These are phyloP conservation scores for Umimayanthus kanabou DNA, from an alignment of 92 coral and sea anemone species.

Conservation along the genomic window DNA sequence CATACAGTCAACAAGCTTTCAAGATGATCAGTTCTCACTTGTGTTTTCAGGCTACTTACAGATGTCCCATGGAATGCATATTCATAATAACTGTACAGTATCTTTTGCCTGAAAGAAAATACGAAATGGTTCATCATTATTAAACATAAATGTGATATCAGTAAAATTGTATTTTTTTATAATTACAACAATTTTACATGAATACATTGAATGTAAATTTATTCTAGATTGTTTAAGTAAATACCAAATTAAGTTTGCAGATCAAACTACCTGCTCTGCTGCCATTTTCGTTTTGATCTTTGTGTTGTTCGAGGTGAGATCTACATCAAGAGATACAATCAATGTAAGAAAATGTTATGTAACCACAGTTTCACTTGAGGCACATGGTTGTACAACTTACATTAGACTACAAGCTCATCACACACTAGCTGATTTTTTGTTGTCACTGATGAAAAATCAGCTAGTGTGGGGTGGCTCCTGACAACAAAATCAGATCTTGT, in stretches of 20 bases:
- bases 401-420: too few relatives aligned
- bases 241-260: too few relatives aligned
- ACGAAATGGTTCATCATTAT: neutral
- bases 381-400: neutral
- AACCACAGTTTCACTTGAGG: neutral
- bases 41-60: conserved; percentile 59
- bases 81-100: conserved; percentile 80
- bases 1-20: neutral
- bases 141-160: neutral
- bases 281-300: conserved; percentile 61
- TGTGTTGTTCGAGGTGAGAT: conserved; percentile 51
- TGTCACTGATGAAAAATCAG: too few relatives aligned
- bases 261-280: conserved; percentile 50
- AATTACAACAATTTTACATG: neutral
- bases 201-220: neutral
- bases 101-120: conserved; percentile 69
- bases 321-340: conserved; percentile 8
- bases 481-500: too few relatives aligned
- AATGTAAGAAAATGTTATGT: neutral
- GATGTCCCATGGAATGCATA: conserved; percentile 98
- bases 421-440: too few relatives aligned
- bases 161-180: neutral
- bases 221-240: too few relatives aligned
- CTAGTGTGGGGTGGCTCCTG: too few relatives aligned
- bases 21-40: neutral